Conservation (phyloP, 2,888 invertebrate genomes). For the Coelinius sp. region DNA sequence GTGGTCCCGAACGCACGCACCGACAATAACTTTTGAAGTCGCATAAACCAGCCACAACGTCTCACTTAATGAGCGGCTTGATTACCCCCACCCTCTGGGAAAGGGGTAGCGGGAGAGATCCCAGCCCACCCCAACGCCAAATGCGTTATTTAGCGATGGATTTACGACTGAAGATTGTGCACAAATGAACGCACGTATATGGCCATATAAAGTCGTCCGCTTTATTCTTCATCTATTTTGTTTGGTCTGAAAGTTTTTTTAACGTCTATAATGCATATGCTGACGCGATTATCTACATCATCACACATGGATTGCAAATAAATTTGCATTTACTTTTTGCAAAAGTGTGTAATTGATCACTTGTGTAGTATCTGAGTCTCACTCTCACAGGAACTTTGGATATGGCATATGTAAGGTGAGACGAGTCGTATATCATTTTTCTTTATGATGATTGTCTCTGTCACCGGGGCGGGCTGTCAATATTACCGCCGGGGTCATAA, state of each 20-base stretch:
- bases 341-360: not conserved
- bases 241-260: not conserved
- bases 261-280: not conserved
- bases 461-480: constrained; percentile 46
- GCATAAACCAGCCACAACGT: constrained; percentile 61
- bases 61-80: constrained; percentile 62
- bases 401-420: not conserved
- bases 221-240: constrained; percentile 5
- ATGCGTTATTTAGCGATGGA: constrained; percentile 59
- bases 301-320: not conserved
- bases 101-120: constrained; percentile 9
- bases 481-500: constrained; percentile 43
- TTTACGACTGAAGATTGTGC: constrained; percentile 60
- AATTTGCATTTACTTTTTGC: not conserved
- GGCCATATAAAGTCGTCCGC: constrained; percentile 37
- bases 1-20: constrained; percentile 58
- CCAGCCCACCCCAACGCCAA: constrained; percentile 44
- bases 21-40: constrained; percentile 61
- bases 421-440: constrained; percentile 48
- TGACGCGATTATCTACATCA: constrained; percentile 1
- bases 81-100: constrained; percentile 52
- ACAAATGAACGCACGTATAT: constrained; percentile 48
- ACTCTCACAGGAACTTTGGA: not conserved
- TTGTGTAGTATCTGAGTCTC: not conserved
- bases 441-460: constrained; percentile 53